Evolutionary conservation across 1,140 invertebrate genomes (phyloP).

Genomic region (Planococcus citri): DNA sequence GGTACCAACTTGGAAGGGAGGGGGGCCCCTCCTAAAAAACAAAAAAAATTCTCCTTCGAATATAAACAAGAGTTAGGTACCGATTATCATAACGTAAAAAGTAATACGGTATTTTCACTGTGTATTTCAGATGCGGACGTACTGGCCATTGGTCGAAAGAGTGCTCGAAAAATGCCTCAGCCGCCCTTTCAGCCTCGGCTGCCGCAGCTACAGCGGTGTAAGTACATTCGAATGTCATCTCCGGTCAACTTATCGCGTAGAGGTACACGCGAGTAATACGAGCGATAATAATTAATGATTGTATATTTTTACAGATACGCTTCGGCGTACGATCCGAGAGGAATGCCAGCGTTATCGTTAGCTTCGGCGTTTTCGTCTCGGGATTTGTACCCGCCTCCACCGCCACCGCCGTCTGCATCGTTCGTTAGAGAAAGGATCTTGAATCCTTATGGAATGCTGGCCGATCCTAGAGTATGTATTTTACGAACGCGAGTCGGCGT

Average conservation of each 20-base stretch:
- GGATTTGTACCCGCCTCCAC: slow-evolving; percentile 70
- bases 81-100: too few species aligned
- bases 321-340: slow-evolving; percentile 46
- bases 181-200: neutral
- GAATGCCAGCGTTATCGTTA: slow-evolving; percentile 49
- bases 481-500: neutral
- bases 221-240: neutral
- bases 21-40: too few species aligned
- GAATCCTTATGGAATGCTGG: slow-evolving; percentile 37
- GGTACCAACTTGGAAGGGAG: too few species aligned
- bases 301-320: slow-evolving; percentile 7
- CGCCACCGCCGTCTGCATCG: slow-evolving; percentile 56
- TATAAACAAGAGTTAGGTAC: too few species aligned
- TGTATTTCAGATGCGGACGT: slow-evolving; percentile 55
- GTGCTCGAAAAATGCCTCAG: slow-evolving; percentile 37
- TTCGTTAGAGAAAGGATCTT: slow-evolving; percentile 75
- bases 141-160: slow-evolving; percentile 92
- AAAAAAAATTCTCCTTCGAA: too few species aligned
- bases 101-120: neutral
- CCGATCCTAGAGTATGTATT: slow-evolving; percentile 17
- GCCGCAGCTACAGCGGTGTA: neutral
- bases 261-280: too few species aligned
- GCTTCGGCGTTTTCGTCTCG: slow-evolving; percentile 63
- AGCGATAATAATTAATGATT: too few species aligned
- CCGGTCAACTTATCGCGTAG: neutral